Conservation (phyloP, 2,797 vertebrate genomes). For the Fundulus diaphanus region DNA sequence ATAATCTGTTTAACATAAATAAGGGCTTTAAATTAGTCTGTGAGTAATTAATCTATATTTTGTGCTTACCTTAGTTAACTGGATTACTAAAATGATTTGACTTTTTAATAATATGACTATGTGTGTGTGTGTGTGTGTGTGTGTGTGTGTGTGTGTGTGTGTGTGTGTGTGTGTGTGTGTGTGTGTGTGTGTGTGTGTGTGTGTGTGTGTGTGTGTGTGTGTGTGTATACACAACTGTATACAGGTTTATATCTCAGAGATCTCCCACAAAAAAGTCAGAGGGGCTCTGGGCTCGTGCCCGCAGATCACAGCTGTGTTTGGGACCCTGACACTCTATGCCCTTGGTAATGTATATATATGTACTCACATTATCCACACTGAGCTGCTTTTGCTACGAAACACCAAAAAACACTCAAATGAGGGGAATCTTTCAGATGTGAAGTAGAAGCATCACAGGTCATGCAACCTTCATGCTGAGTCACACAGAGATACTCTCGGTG, state of each 20-base stretch:
- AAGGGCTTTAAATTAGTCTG: too few relatives aligned
- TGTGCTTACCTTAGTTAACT: too few relatives aligned
- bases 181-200: too few relatives aligned
- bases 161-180: not conserved
- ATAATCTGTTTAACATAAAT: too few relatives aligned
- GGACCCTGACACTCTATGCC: constrained; percentile 86
- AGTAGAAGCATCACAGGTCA: not conserved
- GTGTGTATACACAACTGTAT: too few relatives aligned
- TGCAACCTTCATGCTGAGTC: not conserved
- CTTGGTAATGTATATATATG: constrained; percentile 75
- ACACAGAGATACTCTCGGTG: not conserved
- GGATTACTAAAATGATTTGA: too few relatives aligned
- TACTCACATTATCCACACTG: not conserved
- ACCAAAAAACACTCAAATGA: not conserved
- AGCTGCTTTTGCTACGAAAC: not conserved
- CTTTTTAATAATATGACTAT: too few relatives aligned
- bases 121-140: too few relatives aligned
- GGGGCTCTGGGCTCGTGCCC: constrained; percentile 91
- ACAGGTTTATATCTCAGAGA: constrained; percentile 97
- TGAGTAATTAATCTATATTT: too few relatives aligned
- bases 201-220: too few relatives aligned
- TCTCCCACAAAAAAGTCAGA: constrained; percentile 87
- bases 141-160: not conserved
- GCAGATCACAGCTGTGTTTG: constrained; percentile 93
- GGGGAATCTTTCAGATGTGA: not conserved